Conservation (phyloP, 2,797 vertebrate genomes). For the Argya squamiceps region DNA sequence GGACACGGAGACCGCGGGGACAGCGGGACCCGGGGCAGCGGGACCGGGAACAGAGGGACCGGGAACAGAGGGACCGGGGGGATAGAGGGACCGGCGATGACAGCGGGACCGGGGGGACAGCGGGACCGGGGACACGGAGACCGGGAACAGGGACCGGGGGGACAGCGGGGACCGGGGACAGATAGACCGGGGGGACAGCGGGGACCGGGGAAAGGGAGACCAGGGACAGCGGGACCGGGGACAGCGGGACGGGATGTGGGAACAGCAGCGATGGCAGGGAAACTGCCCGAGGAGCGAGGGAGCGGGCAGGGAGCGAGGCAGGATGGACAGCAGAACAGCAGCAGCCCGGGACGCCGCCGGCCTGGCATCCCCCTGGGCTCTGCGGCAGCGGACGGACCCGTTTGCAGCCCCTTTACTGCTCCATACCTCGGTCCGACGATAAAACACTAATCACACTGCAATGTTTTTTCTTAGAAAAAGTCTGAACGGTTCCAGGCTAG, state of each 20-base stretch:
- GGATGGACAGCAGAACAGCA: not conserved
- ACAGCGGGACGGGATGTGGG: not conserved
- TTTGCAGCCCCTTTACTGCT: not conserved
- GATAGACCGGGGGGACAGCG: not conserved
- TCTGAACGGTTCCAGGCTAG: not conserved
- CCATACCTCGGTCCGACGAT: rapidly evolving
- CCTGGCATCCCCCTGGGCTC: not conserved
- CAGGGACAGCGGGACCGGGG: no score
- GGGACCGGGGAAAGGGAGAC: no score
- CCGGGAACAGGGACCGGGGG: no score
- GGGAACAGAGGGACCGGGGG: no score
- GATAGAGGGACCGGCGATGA: no score
- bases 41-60: no score
- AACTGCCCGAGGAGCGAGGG: not conserved
- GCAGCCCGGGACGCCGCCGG: not conserved
- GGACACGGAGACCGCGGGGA: no score
- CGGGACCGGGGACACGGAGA: no score
- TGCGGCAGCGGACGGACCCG: not conserved
- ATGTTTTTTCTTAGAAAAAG: not conserved
- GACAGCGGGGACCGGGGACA: not conserved
- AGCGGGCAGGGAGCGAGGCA: not conserved
- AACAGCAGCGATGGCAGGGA: no score
- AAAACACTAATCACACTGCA: not conserved
- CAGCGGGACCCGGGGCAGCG: no score
- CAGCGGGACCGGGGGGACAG: no score